Percentiles rank a stretch among this genome's conserved stretches.
Conservation (phyloP, 2,113 vertebrate genomes). For the Gavialis gangeticus region DNA sequence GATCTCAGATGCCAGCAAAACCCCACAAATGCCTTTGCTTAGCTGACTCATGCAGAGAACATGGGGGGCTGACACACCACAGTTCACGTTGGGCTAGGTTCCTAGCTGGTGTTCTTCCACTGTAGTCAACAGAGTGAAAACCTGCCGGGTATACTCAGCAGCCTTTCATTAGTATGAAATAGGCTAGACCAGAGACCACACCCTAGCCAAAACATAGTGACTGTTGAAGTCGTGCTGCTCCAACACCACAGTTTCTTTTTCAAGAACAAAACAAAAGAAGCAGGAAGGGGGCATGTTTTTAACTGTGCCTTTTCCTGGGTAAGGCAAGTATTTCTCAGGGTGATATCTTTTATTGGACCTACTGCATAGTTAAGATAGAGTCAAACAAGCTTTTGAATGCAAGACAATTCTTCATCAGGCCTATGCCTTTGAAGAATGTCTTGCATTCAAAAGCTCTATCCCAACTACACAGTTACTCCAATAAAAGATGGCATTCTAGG, state of each 20-base stretch:
- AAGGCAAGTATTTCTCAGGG: no score
- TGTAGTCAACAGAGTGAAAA: neutral
- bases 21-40: neutral
- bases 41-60: accelerated
- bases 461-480: no score
- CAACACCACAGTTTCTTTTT: neutral
- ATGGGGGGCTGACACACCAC: accelerated
- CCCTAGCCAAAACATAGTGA: neutral
- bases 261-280: neutral
- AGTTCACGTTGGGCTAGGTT: accelerated
- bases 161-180: neutral
- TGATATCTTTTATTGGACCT: no score
- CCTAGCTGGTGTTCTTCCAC: neutral
- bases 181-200: neutral
- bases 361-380: no score
- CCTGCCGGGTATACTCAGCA: neutral
- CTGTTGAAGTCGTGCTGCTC: neutral
- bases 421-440: no score
- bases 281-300: neutral
- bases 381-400: no score
- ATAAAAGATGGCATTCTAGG: no score
- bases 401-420: no score
- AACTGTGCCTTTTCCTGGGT: no score
- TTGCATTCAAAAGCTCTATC: no score
- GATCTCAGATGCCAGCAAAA: accelerated